Evolutionary conservation across 2,797 vertebrate genomes (phyloP), one percentile per base, ranked within the genome.

Genomic region (Coregonus suidteri): DNA sequence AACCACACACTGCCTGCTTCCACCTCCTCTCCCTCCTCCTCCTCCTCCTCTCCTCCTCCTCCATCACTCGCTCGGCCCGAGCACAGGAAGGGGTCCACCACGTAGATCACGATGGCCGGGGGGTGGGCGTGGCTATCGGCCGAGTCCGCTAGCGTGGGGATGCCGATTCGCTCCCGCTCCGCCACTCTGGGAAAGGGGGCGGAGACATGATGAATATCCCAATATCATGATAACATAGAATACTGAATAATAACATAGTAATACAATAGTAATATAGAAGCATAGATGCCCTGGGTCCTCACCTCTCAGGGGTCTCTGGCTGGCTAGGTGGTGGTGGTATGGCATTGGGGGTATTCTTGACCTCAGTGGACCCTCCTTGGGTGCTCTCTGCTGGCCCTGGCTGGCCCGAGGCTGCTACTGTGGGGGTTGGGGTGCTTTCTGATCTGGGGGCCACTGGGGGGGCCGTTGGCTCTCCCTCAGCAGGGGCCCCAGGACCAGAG

Each of bases 1-100:
- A 98, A 91, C 97, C 98, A 99, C 37, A 97, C 94, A 88, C 96
- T 98, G 41, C 94, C 92, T 0, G 94, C 91, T 77, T 96, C 95
- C 37, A 96, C 93, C 72, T 98, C 97, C 1, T 97, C 95, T 7
- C 95, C 95, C 34, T 93, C 96, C 3, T 97, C 96, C 16, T 47
- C 9, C 41, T 41, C 37, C 37, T 93, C 92, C 71, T 95, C 37
- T 93, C 92, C 71, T 95, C 87, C 84, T 86, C 93, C 84, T 85
- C 93, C 84, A 87, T 92, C 85, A 93, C 95, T 94, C 0, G 91
- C 92, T 3, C 95, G 94, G 0, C 92, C 91, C 0, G 95, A 93
- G 85, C 96, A 96, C 5, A 97, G 93, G 81, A 99, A 99, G 47
- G 97, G 97, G 71, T 99, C 97, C 88, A 99, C 96, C 89, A 99